phyloP scores from a whole-genome alignment of 2,888 invertebrate genomes.

The Phasia obesa region DNA sequence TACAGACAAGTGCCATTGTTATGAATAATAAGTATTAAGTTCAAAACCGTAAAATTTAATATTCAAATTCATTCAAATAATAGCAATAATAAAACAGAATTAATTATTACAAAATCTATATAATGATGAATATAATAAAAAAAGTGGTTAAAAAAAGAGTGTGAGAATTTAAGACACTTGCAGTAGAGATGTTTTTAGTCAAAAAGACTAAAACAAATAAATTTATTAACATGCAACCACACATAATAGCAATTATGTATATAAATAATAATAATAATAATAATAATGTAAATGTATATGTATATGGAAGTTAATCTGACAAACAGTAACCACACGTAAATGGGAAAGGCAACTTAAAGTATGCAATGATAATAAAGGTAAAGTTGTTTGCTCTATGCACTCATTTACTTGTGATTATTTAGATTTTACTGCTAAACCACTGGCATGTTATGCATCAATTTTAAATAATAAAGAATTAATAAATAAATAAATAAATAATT shows the following conservation, averaged over 20 bases:
- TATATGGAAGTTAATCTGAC: constrained; percentile 5
- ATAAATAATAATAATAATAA: constrained; percentile 16
- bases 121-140: not conserved
- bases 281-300: constrained; percentile 7
- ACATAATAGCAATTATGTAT: not conserved
- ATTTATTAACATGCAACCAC: not conserved
- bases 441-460: not conserved
- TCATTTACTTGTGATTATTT: not conserved
- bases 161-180: constrained; percentile 19
- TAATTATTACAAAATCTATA: constrained; percentile 42
- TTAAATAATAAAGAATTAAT: constrained; percentile 1
- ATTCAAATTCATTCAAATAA: constrained; percentile 36
- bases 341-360: not conserved
- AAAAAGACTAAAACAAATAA: not conserved
- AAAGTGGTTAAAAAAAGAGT: not conserved
- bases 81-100: constrained; percentile 43
- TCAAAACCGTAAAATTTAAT: constrained; percentile 56
- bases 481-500: constrained; percentile 6
- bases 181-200: not conserved
- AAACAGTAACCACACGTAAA: not conserved
- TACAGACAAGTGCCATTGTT: constrained; percentile 3
- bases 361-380: not conserved
- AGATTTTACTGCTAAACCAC: not conserved
- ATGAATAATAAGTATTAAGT: constrained; percentile 56
- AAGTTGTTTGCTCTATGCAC: not conserved